Base-by-base conservation (phyloP, 2,888 invertebrate species). In the Sesamia inferens region DNA sequence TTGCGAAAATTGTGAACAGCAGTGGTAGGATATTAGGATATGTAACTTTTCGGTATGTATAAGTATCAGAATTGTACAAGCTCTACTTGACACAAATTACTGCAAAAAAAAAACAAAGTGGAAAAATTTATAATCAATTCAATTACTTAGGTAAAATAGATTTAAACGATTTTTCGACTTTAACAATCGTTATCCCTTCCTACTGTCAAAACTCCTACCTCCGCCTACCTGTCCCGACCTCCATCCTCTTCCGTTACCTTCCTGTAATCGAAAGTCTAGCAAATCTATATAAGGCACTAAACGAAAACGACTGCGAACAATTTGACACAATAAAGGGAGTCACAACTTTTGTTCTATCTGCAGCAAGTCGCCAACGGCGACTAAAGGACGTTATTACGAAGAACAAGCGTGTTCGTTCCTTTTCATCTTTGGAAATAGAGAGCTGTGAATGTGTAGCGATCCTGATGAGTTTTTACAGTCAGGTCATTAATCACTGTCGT, bases 401-500 rank as follows among this genome's bases (percentile, higher is more conserved):
- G 71, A 81, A 84, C 5, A 90, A 90, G 63, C 88, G 90, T 5
- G 92, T 93, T 0, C 88, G 92, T 42, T 94, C 94, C 0, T 97
- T 97, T 79, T 96, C 96, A 0, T 93, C 95, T 0, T 85, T 96
- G 7, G 96, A 97, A 79, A 95, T 97, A 76, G 92, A 93, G 2
- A 92, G 94, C 63, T 97, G 97, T 85, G 96, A 97, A 84, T 97
- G 97, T 88, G 90, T 96, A 51, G 83, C 96, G 16, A 97, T 97
- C 76, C 90, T 97, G 63, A 92, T 93, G 47, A 95, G 96, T 0
- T 96, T 97, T 61, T 97, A 97, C 85, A 94, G 95, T 2, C 97
- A 97, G 87, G 92, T 97, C 63, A 92, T 97, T 54, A 96, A 96
- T 0, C 97, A 97, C 87, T 97, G 97, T 87, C 95, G 94, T 64